Evolutionary conservation across 2,888 invertebrate genomes (phyloP).

Genomic region (Sceliomorpha sp.): DNA sequence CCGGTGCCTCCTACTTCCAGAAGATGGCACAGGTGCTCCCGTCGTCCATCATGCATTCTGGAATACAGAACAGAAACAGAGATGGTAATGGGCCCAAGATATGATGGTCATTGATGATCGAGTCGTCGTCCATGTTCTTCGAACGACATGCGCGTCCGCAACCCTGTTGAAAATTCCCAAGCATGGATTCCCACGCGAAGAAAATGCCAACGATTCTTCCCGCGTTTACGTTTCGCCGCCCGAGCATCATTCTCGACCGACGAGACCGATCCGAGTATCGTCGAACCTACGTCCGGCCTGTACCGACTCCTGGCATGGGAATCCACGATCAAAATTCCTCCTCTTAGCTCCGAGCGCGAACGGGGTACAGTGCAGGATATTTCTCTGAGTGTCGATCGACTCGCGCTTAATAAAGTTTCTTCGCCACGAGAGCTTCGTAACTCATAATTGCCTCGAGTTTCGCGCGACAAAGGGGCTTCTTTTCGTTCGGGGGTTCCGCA

Average conservation of each 20-base stretch:
- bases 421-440: background rate
- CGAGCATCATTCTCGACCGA: background rate
- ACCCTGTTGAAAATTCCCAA: slow-evolving; percentile 47
- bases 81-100: slow-evolving; percentile 80
- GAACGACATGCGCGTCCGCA: slow-evolving; percentile 29
- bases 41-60: slow-evolving; percentile 83
- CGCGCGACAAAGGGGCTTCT: slow-evolving; percentile 9
- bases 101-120: slow-evolving; percentile 56
- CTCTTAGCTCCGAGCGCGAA: slow-evolving; percentile 34
- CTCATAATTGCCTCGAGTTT: slow-evolving; percentile 10
- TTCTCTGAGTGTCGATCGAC: slow-evolving; percentile 48
- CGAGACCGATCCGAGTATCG: too few species aligned
- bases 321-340: slow-evolving; percentile 19
- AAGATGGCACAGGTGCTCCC: slow-evolving; percentile 83
- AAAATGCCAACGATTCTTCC: slow-evolving; percentile 7
- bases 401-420: slow-evolving; percentile 4
- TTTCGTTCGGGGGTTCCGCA: slow-evolving; percentile 3
- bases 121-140: slow-evolving; percentile 58
- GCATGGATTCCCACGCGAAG: slow-evolving; percentile 40
- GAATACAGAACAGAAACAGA: slow-evolving; percentile 84
- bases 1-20: slow-evolving; percentile 84
- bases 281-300: too few species aligned
- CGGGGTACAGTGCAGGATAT: slow-evolving; percentile 63
- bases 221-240: background rate
- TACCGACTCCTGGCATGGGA: slow-evolving; percentile 11